Evolutionary conservation across 1,140 invertebrate genomes (phyloP).

Genomic region (Drosophila tsacasi): DNA sequence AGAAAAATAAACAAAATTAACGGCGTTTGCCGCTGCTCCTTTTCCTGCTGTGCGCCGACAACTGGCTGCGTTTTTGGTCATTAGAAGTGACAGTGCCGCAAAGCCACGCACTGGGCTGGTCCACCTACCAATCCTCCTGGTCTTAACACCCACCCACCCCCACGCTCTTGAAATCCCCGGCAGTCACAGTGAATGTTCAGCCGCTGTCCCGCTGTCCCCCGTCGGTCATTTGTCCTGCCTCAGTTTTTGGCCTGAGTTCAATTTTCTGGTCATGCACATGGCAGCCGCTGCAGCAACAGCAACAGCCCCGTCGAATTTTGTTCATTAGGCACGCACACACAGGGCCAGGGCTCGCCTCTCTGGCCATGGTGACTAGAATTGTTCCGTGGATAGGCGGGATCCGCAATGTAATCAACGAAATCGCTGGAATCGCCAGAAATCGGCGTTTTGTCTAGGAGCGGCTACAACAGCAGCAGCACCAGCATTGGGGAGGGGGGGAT

Average conservation of each 20-base stretch:
- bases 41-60: slow-evolving; percentile 11
- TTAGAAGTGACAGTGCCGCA: slow-evolving; percentile 75
- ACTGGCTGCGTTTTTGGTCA: slow-evolving; percentile 50
- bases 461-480: slow-evolving; percentile 15
- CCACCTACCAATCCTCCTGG: background rate
- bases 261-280: slow-evolving; percentile 82
- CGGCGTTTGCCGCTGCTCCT: slow-evolving; percentile 44
- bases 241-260: slow-evolving; percentile 73
- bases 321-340: slow-evolving; percentile 62
- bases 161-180: background rate
- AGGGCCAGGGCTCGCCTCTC: slow-evolving; percentile 13
- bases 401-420: slow-evolving; percentile 80
- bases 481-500: background rate
- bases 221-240: slow-evolving; percentile 71
- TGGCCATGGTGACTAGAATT: slow-evolving; percentile 33
- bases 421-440: slow-evolving; percentile 72
- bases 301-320: slow-evolving; percentile 58
- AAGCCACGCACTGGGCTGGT: slow-evolving; percentile 47
- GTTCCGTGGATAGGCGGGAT: slow-evolving; percentile 46
- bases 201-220: slow-evolving; percentile 12
- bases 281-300: slow-evolving; percentile 62
- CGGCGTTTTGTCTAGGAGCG: slow-evolving; percentile 66
- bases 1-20: slow-evolving; percentile 71
- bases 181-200: slow-evolving; percentile 41
- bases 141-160: background rate